phyloP scores from a whole-genome alignment of 2,113 vertebrate species.

The Lophotis ruficrista region DNA sequence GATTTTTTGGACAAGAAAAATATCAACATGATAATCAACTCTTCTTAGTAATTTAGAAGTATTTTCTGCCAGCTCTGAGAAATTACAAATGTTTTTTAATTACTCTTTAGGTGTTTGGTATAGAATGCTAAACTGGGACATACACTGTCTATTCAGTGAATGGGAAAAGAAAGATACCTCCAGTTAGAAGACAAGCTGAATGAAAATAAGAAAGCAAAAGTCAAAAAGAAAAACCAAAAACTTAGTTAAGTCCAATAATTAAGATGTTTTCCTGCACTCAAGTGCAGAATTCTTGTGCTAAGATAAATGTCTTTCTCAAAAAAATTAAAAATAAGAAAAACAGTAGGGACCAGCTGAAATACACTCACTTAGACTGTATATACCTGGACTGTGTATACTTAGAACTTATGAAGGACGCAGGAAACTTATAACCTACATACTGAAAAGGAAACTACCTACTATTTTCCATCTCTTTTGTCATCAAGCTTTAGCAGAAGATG shows the following conservation, averaged over 20 bases:
- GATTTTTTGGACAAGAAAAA: not conserved
- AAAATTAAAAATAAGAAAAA: not conserved
- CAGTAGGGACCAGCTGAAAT: not conserved
- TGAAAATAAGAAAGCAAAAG: not conserved
- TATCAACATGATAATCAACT: not conserved
- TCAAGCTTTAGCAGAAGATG: not conserved
- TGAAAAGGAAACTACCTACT: not conserved
- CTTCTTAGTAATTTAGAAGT: not conserved
- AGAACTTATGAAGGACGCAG: not conserved
- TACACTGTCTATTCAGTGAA: not conserved
- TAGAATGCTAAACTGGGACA: not conserved
- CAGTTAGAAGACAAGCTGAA: not conserved
- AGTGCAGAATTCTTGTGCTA: not conserved
- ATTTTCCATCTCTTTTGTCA: not conserved
- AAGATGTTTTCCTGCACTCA: not conserved
- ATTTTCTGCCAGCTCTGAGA: not conserved
- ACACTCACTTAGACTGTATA: not conserved
- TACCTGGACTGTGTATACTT: not conserved
- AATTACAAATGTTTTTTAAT: not conserved
- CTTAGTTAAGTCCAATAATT: not conserved
- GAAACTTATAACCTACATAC: not conserved
- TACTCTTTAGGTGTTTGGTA: not conserved
- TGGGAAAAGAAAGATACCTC: not conserved
- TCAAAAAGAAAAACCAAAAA: not conserved
- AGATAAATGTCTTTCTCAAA: not conserved